Evolutionary conservation across 2,113 vertebrate species (phyloP), one percentile per base, ranked within the genome.

Genomic region (Myotis yumanensis): DNA sequence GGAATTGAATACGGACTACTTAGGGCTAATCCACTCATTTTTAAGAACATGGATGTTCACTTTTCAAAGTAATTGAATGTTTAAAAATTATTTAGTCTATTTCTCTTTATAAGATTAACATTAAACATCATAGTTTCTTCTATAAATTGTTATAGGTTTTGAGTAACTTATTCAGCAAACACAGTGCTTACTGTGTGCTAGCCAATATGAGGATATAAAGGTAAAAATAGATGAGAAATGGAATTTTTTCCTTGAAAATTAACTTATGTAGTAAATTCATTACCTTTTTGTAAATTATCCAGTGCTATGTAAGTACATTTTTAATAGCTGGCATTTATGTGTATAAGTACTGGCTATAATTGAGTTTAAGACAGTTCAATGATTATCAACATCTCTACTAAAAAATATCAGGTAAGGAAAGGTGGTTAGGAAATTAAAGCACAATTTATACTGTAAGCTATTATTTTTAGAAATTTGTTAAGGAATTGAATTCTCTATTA

Each of bases 341-440:
- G 0, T 86, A 11, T 82, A 93, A 88, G 17, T 86, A 28, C 30
- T 90, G 46, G 64, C 18, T 86, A 48, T 90, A 84, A 80, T 80
- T 76, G 54, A 89, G 35, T 32, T 89, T 92, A 77, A 85, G 37
- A 83, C 37, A 95, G 89, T 91, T 91, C 4, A 85, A 1, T 89
- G 59, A 75, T 89, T 90, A 86, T 84, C 37, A 86, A 54, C 48
- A 72, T 84, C 32, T 86, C 16, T 81, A 73, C 37, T 80, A 86
- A 92, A 90, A 88, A 90, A 23, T 54, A 82, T 25, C 57, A 95
- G 40, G 6, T 54, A 93, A 96, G n/a, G 14, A 92, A 43, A 79
- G 43, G 12, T 77, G 20, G 93, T 79, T 93, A 64, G 66, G 43
- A 95, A 94, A 89, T 91, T 91, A 87, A 87, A 87, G 40, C 30